Evolutionary conservation across 2,888 invertebrate species (phyloP).

Genomic region (Drosophila yooni): DNA sequence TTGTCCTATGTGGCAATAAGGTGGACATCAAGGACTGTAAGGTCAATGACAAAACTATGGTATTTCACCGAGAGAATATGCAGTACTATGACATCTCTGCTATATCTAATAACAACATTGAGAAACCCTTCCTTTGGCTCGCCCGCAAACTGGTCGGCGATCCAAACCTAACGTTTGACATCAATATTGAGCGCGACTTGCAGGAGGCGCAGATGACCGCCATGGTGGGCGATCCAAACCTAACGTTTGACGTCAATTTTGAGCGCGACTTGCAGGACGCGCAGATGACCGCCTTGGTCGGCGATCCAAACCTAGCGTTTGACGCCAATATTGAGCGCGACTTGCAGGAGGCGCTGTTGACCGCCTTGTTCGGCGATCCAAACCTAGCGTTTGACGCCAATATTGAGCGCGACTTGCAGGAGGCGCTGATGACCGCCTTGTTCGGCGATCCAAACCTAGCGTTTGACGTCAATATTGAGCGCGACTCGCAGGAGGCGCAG

Average conservation of each 20-base stretch:
- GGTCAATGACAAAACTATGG: conserved; percentile 99
- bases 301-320: no score
- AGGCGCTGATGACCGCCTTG: conserved; percentile 87
- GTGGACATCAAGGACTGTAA: conserved; percentile 99
- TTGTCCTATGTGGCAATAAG: conserved; percentile 99
- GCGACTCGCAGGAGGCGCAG: conserved; percentile 90
- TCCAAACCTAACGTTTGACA: conserved; percentile 99
- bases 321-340: no score
- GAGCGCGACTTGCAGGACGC: no score
- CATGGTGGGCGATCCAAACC: no score
- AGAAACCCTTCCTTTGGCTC: conserved; percentile 99
- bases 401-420: no score
- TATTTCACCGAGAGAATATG: conserved; percentile 99
- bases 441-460: conserved; percentile 99
- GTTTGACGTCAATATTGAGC: conserved; percentile 99
- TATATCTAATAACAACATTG: conserved; percentile 99
- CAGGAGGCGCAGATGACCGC: conserved; percentile 84
- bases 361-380: no score
- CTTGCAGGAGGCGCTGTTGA: no score
- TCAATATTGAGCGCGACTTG: conserved; percentile 99
- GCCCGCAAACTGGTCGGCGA: conserved; percentile 99
- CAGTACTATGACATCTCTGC: conserved; percentile 99
- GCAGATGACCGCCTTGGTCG: no score
- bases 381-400: no score
- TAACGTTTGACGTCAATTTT: no score